Conservation (phyloP, 2,888 invertebrate species). For the Galeopsomyia nigrocyanea region DNA sequence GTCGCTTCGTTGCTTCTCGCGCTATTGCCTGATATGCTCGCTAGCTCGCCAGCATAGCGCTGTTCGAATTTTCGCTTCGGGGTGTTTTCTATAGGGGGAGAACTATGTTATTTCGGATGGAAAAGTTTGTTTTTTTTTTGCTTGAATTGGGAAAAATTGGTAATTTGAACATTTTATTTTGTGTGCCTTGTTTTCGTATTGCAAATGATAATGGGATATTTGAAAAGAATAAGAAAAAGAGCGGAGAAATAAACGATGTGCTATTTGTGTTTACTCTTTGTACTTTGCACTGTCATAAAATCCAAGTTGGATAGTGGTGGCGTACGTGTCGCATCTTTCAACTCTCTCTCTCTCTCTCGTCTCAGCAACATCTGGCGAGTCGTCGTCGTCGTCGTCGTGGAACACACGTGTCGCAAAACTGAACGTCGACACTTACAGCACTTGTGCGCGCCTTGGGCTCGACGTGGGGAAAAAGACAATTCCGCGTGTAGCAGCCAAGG, state of each 20-base stretch:
- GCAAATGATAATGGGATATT: too few relatives aligned
- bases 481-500: too few relatives aligned
- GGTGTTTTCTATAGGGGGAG: not conserved
- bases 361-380: not conserved
- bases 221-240: too few relatives aligned
- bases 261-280: too few relatives aligned
- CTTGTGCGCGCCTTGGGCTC: not conserved
- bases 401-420: not conserved
- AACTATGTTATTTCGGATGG: too few relatives aligned
- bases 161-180: too few relatives aligned
- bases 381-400: not conserved
- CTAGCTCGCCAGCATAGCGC: not conserved
- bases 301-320: too few relatives aligned
- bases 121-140: too few relatives aligned
- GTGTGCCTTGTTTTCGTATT: too few relatives aligned
- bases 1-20: constrained; percentile 1
- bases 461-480: not conserved
- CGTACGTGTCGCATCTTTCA: not conserved
- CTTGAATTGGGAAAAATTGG: too few relatives aligned
- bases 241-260: too few relatives aligned
- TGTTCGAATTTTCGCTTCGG: not conserved
- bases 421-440: not conserved
- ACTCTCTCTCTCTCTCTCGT: not conserved
- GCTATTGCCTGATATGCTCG: not conserved
- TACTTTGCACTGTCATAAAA: too few relatives aligned